Base-by-base conservation (phyloP, 2,888 invertebrate species). In the Ryuthela nishihirai region DNA sequence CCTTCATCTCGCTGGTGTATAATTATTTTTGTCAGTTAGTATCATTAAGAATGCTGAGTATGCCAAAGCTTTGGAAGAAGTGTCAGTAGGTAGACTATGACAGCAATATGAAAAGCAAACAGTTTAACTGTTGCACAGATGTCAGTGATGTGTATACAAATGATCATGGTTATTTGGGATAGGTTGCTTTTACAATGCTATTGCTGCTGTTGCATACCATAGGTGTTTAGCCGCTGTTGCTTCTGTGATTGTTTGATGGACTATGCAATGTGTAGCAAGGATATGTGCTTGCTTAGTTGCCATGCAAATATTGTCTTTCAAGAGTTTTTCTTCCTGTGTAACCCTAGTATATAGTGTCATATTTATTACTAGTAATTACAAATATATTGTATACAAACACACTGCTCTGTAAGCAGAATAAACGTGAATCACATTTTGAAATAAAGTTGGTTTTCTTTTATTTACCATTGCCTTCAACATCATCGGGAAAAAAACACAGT, bases 381-480 rank as follows among this genome's bases (percentile, higher is more conserved):
- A 58, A 52, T 58, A 58, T 58, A 58, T 58, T 58, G 56, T 58
- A 58, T 52, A 58, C 56, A 58, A 58, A 58, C 56, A 46, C 50
- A 52, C 56, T 58, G 56, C 56, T 52, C 41, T 58, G 56, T 46
- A 58, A 58, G 56, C 56, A 58, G 56, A 58, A 58, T 52, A 58
- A 58, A 58, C 56, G 50, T 58, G 50, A 58, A 58, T 58, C 56
- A 58, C 56, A 58, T 58, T 58, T 58, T 58, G 50, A 46, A 58
- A 58, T 44, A 39, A 48, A 45, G 29, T 18, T 10, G 21, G n/a
- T n/a, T n/a, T n/a, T n/a, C n/a, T n/a, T n/a, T n/a, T n/a, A n/a
- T n/a, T n/a, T n/a, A n/a, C n/a, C n/a, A n/a, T n/a, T n/a, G n/a
- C n/a, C n/a, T n/a, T n/a, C n/a, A n/a, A 29, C 9, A 29, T 10